phyloP scores from a whole-genome alignment of 2,113 vertebrate genomes.

The Empidonax alnorum region DNA sequence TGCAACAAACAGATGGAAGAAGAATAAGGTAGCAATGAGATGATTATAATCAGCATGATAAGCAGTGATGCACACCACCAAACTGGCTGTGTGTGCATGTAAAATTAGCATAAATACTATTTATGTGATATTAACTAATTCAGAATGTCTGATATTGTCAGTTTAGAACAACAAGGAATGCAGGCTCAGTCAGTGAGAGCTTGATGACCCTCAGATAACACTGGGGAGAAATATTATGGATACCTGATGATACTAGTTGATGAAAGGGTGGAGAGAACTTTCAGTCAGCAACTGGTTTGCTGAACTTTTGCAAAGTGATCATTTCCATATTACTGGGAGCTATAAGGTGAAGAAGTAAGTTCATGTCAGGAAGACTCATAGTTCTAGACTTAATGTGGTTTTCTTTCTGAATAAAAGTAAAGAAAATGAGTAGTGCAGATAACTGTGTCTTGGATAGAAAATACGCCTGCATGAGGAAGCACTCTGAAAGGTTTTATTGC shows the following conservation, averaged over 20 bases:
- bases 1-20: slow-evolving; percentile 55
- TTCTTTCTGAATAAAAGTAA: not conserved
- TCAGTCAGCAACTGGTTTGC: not conserved
- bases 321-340: not conserved
- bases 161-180: not conserved
- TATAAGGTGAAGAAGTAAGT: not conserved
- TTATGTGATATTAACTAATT: not conserved
- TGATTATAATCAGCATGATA: slow-evolving; percentile 57
- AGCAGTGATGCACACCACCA: slow-evolving; percentile 56
- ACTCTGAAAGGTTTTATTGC: not conserved
- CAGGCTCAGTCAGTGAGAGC: not conserved
- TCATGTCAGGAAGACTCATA: not conserved
- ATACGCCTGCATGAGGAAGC: rapidly evolving
- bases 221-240: not conserved
- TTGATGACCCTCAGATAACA: not conserved
- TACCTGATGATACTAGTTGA: not conserved
- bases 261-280: not conserved
- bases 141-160: not conserved
- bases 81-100: not conserved
- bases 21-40: slow-evolving; percentile 59
- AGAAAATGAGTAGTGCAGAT: not conserved
- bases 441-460: not conserved
- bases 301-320: not conserved
- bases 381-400: not conserved
- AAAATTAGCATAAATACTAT: slow-evolving; percentile 19